Base-by-base conservation (phyloP, 1,140 invertebrate genomes). In the Rhizoglyphus robini region DNA sequence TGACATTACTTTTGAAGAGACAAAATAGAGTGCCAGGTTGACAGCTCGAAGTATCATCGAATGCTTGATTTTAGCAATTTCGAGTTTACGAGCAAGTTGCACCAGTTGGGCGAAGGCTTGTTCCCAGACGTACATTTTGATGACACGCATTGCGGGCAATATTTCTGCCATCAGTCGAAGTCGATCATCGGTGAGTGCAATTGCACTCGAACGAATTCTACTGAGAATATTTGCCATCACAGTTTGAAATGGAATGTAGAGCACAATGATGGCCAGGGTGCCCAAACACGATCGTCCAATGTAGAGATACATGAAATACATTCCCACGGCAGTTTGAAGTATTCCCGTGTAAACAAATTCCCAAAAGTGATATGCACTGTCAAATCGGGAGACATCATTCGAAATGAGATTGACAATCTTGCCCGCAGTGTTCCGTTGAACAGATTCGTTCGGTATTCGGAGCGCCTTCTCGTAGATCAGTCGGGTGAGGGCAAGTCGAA, bases 331-430 rank as follows among this genome's bases (percentile, higher is more conserved):
- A 8, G 20, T 54, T 32, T 54, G 8, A 27, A 54, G 8, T 5
- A 54, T 25, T 27, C 8, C 8, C 23, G 15, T 27, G 51, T 54
- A 54, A 54, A 54, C 51, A 54, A 8, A 54, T 27, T 5, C 51
- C 8, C 8, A 8, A 32, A 27, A 54, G 5, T 11, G 15, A 23
- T 54, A 54, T 8, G 8, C 51, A 8, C 8, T 8, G 20, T 80
- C 79, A 74, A 81, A 81, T 69, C 79, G 69, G 63, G 75, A 77
- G 2, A 80, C 79, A 70, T 96, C 90, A 75, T 94, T 95, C 13
- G 88, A 90, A 67, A 96, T 79, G 4, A 96, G 79, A 76, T 95
- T 96, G 15, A 94, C 86, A 73, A 94, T 85, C 77, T 95, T 86
- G 8, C 90, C 90, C 38, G 82, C 81, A 2, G 87, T 87, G 3